Percentiles rank a stretch among this genome's conserved stretches.
phyloP scores from a whole-genome alignment of 1,140 invertebrate genomes.

The Zaprionus taronus region DNA sequence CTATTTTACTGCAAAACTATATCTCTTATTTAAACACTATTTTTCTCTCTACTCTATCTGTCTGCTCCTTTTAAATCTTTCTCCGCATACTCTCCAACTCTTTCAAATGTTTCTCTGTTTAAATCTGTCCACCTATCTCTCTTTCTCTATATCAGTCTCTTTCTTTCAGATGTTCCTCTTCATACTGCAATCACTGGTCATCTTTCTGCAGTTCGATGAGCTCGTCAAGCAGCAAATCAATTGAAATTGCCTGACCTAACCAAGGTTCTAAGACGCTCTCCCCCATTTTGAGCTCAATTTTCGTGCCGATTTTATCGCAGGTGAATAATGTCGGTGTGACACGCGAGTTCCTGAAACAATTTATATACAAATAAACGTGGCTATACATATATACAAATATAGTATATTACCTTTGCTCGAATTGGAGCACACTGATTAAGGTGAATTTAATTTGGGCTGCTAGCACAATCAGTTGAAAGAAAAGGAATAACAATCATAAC shows the following conservation, averaged over 20 bases:
- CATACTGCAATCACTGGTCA: conserved; percentile 62
- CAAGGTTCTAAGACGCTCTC: background rate
- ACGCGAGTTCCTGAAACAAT: background rate
- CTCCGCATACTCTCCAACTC: too few relatives aligned
- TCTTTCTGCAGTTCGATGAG: conserved; percentile 64
- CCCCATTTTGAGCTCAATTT: background rate
- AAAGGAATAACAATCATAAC: background rate
- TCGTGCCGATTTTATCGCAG: background rate
- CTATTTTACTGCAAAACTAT: background rate
- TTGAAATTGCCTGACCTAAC: background rate
- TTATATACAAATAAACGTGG: background rate
- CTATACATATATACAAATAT: background rate
- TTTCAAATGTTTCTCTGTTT: background rate
- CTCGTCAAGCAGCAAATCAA: conserved; percentile 32
- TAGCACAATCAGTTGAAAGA: background rate
- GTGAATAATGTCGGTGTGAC: background rate
- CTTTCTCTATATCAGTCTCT: background rate
- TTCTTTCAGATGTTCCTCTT: conserved; percentile 65
- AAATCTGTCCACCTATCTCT: background rate
- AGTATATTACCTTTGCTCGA: background rate
- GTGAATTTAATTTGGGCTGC: background rate
- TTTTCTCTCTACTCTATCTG: background rate
- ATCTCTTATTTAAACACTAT: background rate
- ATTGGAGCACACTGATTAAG: background rate
- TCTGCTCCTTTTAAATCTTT: background rate